These are phyloP conservation scores for Mormyrus iriodes DNA, from an alignment of 2,113 vertebrate species.

Conservation along the genomic window DNA sequence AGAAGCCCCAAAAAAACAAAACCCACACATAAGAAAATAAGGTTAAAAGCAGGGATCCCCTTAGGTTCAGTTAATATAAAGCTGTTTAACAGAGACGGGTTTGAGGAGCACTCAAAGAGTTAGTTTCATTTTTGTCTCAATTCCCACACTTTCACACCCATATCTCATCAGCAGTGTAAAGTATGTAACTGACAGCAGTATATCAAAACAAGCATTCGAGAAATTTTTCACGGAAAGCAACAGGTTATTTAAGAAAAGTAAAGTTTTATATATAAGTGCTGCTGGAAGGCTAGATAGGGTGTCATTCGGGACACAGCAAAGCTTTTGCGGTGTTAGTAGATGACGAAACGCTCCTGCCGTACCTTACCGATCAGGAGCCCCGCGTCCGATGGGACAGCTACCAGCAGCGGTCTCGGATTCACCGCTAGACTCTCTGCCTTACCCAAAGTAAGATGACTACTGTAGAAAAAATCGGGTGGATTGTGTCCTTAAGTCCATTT, in stretches of 20 bases:
- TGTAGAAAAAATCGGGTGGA: neutral
- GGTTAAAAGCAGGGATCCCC: neutral
- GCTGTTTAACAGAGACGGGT: neutral
- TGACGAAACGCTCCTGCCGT: neutral
- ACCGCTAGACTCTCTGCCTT: neutral
- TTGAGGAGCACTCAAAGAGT: neutral
- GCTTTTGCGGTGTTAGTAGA: neutral
- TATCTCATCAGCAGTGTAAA: neutral
- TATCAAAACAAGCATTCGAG: neutral
- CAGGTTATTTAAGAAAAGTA: neutral
- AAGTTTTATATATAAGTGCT: neutral
- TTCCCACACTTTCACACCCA: neutral
- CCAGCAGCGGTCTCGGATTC: neutral
- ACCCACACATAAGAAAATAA: neutral
- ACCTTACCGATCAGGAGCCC: neutral
- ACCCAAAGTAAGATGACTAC: neutral
- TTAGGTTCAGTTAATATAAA: neutral
- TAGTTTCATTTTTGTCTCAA: neutral
- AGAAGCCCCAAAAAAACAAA: conserved; percentile 39
- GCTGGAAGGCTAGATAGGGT: too few species aligned
- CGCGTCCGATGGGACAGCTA: neutral
- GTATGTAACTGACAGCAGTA: neutral
- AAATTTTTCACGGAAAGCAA: neutral
- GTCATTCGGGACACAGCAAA: too few species aligned
- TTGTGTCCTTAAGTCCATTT: neutral